A percentile compares a stretch with the other conserved stretches of the same genome.
Evolutionary conservation across 2,113 vertebrate species (phyloP).

Genomic region (Pagrus major): DNA sequence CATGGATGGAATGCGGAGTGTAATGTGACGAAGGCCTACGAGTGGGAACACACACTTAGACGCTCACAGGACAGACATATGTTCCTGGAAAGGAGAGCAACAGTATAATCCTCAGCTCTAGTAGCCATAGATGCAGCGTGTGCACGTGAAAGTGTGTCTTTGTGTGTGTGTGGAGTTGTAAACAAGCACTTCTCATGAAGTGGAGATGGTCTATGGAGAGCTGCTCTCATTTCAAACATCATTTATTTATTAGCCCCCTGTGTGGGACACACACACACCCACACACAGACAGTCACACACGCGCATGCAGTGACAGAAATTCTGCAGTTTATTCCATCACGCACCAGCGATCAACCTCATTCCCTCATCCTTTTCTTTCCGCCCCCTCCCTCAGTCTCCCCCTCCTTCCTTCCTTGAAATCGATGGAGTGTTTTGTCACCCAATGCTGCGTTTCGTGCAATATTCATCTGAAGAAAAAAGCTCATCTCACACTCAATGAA

Average conservation of each 20-base stretch:
- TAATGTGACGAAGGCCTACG: constrained; percentile 39
- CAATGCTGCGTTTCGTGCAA: constrained; percentile 68
- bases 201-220: constrained; percentile 80
- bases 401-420: constrained; percentile 63
- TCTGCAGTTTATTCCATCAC: constrained; percentile 77
- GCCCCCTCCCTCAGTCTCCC: constrained; percentile 33
- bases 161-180: constrained; percentile 66
- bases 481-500: constrained; percentile 80
- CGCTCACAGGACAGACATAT: constrained; percentile 39
- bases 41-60: constrained; percentile 66
- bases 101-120: constrained; percentile 22
- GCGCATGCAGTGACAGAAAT: constrained; percentile 69
- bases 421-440: constrained; percentile 78
- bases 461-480: constrained; percentile 76
- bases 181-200: constrained; percentile 77
- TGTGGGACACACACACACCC: constrained; percentile 60
- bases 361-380: constrained; percentile 62
- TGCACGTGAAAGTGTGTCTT: not conserved
- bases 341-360: constrained; percentile 80
- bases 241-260: constrained; percentile 83
- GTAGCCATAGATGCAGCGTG: constrained; percentile 12
- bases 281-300: constrained; percentile 50
- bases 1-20: constrained; percentile 55
- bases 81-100: constrained; percentile 66
- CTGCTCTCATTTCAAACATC: constrained; percentile 86